Evolutionary conservation across 2,113 vertebrate species (phyloP).

Genomic region (Podarcis muralis): DNA sequence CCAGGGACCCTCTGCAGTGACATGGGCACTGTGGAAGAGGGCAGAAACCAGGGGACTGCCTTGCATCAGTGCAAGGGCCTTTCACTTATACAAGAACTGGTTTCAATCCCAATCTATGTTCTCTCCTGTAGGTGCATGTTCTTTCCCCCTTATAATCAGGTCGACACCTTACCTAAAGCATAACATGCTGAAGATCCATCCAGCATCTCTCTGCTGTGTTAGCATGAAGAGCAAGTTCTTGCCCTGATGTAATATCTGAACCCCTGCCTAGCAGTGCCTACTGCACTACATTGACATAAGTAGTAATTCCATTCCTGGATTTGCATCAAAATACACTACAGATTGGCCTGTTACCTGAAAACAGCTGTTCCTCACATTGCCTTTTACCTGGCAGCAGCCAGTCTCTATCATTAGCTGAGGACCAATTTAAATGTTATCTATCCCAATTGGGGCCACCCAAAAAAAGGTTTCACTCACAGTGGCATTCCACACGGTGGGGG

Average conservation of each 20-base stretch:
- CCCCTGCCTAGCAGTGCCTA: constrained; percentile 49
- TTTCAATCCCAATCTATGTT: neutral
- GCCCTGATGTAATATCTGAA: constrained; percentile 65
- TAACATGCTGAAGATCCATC: constrained; percentile 42
- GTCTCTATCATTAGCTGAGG: neutral
- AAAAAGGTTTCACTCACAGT: neutral
- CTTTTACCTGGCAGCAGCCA: constrained; percentile 5
- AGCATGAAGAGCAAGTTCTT: constrained; percentile 40
- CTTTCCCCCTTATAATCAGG: neutral
- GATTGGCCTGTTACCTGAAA: constrained; percentile 62
- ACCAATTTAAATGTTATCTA: no score
- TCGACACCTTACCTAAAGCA: constrained; percentile 48
- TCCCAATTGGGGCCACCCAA: neutral
- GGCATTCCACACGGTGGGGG: neutral
- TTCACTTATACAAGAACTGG: no score
- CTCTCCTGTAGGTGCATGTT: constrained; percentile 25
- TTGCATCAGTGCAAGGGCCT: neutral
- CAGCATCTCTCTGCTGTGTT: constrained; percentile 37
- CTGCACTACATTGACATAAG: neutral
- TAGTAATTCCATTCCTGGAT: neutral
- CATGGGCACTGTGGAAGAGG: no score
- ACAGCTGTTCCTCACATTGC: constrained; percentile 24
- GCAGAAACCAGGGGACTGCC: neutral
- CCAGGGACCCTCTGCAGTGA: neutral
- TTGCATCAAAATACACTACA: constrained; percentile 53